Conservation (phyloP, 2,888 invertebrate genomes). For the Diaperis boleti region DNA sequence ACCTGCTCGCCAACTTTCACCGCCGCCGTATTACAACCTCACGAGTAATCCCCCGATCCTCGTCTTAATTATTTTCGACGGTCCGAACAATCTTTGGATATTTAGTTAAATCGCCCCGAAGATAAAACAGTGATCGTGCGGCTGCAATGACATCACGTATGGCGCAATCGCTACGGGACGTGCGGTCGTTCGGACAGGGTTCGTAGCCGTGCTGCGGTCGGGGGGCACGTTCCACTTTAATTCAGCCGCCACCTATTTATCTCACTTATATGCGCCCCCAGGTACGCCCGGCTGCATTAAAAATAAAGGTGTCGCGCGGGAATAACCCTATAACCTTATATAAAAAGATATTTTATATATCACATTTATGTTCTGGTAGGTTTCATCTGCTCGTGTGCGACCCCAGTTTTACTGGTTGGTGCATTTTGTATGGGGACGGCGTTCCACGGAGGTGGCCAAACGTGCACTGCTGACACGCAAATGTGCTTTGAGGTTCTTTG, state of each 20-base stretch:
- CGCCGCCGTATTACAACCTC: background rate
- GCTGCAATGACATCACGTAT: slow-evolving; percentile 65
- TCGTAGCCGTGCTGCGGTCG: slow-evolving; percentile 61
- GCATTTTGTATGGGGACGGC: too few relatives aligned
- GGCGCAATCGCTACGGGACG: slow-evolving; percentile 64
- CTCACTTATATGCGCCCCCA: slow-evolving; percentile 62
- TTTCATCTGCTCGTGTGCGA: slow-evolving; percentile 25
- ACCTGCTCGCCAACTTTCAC: background rate
- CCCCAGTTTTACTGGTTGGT: slow-evolving; percentile 11
- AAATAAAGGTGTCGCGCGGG: slow-evolving; percentile 53
- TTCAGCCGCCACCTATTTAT: slow-evolving; percentile 64
- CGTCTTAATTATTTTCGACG: slow-evolving; percentile 50
- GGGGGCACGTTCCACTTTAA: slow-evolving; percentile 68
- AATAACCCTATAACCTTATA: slow-evolving; percentile 54
- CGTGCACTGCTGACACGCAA: too few relatives aligned
- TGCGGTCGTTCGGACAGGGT: slow-evolving; percentile 61
- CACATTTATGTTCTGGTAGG: slow-evolving; percentile 11
- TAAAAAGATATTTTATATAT: slow-evolving; percentile 51
- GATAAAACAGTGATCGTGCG: slow-evolving; percentile 59
- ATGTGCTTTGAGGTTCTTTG: too few relatives aligned
- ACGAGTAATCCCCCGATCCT: background rate
- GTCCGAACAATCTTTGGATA: slow-evolving; percentile 48
- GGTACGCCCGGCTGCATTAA: slow-evolving; percentile 54
- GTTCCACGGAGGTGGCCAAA: too few relatives aligned
- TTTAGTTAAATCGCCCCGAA: slow-evolving; percentile 55